phyloP scores from a whole-genome alignment of 1,140 invertebrate species.

The Drosophila subpulchrella region DNA sequence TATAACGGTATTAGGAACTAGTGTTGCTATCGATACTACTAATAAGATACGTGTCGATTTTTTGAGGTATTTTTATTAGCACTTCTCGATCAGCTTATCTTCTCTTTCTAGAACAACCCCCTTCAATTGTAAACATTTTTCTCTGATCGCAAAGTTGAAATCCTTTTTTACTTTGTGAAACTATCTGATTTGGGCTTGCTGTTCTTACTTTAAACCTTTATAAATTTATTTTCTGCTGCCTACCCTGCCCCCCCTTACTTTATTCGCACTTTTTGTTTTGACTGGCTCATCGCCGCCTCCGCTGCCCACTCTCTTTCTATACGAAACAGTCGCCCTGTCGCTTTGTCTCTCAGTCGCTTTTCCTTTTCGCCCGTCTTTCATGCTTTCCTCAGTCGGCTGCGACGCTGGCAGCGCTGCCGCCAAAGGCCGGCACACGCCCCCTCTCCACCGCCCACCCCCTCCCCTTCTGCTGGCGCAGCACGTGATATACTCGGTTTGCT shows the following conservation, averaged over 20 bases:
- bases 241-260: constrained; percentile 34
- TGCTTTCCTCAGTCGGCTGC: constrained; percentile 42
- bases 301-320: constrained; percentile 67
- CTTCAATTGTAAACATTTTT: too few species aligned
- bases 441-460: constrained; percentile 7
- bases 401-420: constrained; percentile 55
- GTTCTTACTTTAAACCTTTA: constrained; percentile 8
- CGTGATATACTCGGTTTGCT: constrained; percentile 80
- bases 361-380: constrained; percentile 53
- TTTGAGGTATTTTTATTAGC: too few species aligned
- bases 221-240: constrained; percentile 19
- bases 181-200: not conserved
- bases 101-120: too few species aligned
- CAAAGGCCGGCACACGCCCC: constrained; percentile 69
- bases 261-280: constrained; percentile 77
- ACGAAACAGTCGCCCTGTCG: constrained; percentile 67
- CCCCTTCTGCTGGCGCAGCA: constrained; percentile 57
- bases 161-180: not conserved
- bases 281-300: constrained; percentile 54
- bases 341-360: constrained; percentile 39
- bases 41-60: too few species aligned
- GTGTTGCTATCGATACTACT: too few species aligned
- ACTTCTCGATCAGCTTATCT: too few species aligned
- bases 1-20: too few species aligned
- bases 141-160: not conserved